Evolutionary conservation across 2,113 vertebrate genomes (phyloP).

Genomic region (Prinia subflava): DNA sequence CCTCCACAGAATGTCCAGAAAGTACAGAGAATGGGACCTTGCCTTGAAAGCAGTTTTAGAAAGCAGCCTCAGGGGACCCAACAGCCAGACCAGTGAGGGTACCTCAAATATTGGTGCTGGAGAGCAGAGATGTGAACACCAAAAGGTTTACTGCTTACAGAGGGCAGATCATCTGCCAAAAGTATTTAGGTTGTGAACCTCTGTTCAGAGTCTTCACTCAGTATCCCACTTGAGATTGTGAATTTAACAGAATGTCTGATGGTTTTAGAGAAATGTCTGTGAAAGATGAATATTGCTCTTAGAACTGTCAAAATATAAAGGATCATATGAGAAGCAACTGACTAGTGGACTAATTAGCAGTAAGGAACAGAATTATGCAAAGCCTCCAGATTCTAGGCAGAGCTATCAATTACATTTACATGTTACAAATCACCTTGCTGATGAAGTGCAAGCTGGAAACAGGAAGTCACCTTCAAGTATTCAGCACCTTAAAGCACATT

Average conservation of each 20-base stretch:
- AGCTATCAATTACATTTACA: neutral
- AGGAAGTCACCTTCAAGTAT: neutral
- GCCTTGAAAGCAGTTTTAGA: neutral
- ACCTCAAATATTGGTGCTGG: neutral
- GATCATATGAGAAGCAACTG: neutral
- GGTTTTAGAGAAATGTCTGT: neutral
- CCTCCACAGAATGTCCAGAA: neutral
- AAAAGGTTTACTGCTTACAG: neutral
- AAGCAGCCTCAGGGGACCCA: neutral
- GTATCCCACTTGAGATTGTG: neutral
- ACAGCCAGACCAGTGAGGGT: neutral
- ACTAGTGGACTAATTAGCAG: neutral
- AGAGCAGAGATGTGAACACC: neutral
- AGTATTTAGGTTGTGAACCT: neutral
- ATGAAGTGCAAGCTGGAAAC: neutral
- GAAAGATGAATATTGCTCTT: neutral
- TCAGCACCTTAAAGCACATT: neutral
- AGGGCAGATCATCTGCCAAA: neutral
- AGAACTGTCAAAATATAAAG: neutral
- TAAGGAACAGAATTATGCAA: neutral
- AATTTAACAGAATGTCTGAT: neutral
- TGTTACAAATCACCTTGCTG: slow-evolving; percentile 4
- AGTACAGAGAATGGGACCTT: neutral
- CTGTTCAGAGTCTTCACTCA: neutral
- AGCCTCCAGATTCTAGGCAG: neutral